Conservation (phyloP, 2,113 vertebrate genomes). For the Microtus ochrogaster region DNA sequence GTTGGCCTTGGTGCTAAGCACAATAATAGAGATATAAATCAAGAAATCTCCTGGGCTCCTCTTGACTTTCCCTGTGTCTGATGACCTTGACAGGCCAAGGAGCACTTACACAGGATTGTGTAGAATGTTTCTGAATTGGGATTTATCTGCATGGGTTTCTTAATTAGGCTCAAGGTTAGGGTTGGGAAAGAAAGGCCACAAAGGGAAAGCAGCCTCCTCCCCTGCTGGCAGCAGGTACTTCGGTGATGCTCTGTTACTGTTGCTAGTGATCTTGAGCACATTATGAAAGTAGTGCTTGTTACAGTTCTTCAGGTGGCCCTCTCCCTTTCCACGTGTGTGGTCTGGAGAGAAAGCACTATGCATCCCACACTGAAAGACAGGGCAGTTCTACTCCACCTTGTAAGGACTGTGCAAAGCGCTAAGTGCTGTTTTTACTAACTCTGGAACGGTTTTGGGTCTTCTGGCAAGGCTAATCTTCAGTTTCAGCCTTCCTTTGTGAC, state of each 20-base stretch:
- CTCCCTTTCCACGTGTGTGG: background rate
- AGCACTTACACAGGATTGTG: background rate
- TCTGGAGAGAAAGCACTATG: background rate
- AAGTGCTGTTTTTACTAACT: background rate
- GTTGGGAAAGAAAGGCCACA: background rate
- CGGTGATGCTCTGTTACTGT: background rate
- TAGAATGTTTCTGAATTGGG: background rate
- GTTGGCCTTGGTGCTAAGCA: background rate
- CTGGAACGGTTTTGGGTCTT: background rate
- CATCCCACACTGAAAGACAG: background rate
- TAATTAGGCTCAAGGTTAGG: background rate
- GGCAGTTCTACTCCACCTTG: fast-evolving
- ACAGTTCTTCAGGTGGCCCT: background rate
- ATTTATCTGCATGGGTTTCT: background rate
- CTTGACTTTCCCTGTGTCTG: background rate
- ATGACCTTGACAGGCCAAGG: background rate
- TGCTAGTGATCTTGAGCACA: background rate
- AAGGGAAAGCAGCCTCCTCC: background rate
- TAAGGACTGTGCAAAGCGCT: background rate
- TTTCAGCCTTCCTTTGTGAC: background rate
- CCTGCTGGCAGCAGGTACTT: background rate
- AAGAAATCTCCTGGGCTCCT: background rate
- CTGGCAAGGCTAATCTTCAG: background rate
- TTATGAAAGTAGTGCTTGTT: background rate
- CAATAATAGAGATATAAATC: background rate